Base-by-base conservation (phyloP, 2,888 invertebrate species). In the Lomographa bimaculata region DNA sequence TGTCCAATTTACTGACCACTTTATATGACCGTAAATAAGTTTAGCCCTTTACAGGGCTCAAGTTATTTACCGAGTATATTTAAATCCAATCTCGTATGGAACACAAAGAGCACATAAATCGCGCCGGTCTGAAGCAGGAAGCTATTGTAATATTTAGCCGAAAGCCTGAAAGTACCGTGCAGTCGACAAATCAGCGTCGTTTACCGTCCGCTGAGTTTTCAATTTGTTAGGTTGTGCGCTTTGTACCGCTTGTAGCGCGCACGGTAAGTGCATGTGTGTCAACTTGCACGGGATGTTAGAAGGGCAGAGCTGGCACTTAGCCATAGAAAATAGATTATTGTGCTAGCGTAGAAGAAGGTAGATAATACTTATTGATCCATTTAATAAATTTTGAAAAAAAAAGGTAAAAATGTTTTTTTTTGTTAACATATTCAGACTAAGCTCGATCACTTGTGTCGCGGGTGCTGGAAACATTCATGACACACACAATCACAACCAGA, bases 121-220 rank as follows among this genome's bases (percentile, higher is more conserved):
- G 18, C 14, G 14, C 10, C 28, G 16, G 23, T 28, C 7, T 12
- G 17, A 20, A 26, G 39, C 32, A 32, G 21, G 36, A 42, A 38
- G 32, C 38, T 41, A 28, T 47, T 47, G 30, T 54, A 44, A 48
- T 55, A 55, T 55, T 52, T 45, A 51, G 45, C 37, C 38, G 32
- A 42, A 49, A 38, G 37, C 42, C 23, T 42, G 20, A 46, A 51
- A 54, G 54, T 55, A 51, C 46, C 29, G 51, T 46, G 48, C 46
- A 60, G 69, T 68, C 76, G 68, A 84, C 84, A 84, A 83, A 82
- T 84, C 82, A 79, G 68, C 72, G 84, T 82, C 80, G 74, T 71
- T 80, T 77, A 79, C 78, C 76, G 79, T 78, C 73, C 75, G 69
- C 70, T 77, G 84, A 66, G 73, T 79, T 79, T 82, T 77, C 83